Conservation (phyloP, 1,140 invertebrate genomes). For the Bombus soroeensis region DNA sequence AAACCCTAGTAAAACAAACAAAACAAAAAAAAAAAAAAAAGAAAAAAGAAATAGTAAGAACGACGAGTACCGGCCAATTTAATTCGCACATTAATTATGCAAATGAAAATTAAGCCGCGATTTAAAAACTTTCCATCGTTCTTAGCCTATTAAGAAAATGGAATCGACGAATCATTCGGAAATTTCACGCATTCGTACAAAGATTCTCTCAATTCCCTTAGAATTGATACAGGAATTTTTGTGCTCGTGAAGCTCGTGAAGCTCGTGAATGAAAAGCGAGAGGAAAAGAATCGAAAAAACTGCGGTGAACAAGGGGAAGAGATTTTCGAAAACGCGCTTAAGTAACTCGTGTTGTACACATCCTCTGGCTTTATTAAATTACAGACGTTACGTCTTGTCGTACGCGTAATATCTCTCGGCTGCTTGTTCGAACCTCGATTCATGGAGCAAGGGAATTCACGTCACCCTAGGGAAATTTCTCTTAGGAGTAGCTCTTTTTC, state of each 20-base stretch:
- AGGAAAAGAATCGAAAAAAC: not conserved
- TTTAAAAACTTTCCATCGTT: not conserved
- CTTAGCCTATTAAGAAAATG: not conserved
- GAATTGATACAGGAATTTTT: too few species aligned
- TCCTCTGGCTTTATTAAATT: not conserved
- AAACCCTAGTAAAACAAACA: not conserved
- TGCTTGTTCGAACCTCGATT: not conserved
- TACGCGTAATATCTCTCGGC: not conserved
- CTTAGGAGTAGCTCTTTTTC: not conserved
- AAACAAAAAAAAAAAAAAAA: not conserved
- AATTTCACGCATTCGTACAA: too few species aligned
- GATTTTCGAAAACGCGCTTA: not conserved
- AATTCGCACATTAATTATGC: not conserved
- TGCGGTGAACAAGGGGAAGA: too few species aligned
- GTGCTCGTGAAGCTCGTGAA: too few species aligned
- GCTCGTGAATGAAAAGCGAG: not conserved
- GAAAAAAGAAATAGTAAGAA: not conserved
- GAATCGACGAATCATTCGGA: too few species aligned
- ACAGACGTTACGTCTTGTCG: too few species aligned
- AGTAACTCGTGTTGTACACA: not conserved
- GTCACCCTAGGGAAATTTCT: constrained; percentile 4
- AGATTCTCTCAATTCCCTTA: too few species aligned
- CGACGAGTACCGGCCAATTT: not conserved
- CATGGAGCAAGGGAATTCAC: not conserved
- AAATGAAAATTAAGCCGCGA: not conserved